Conservation (phyloP, 2,113 vertebrate genomes). For the Brachirus orientalis region DNA sequence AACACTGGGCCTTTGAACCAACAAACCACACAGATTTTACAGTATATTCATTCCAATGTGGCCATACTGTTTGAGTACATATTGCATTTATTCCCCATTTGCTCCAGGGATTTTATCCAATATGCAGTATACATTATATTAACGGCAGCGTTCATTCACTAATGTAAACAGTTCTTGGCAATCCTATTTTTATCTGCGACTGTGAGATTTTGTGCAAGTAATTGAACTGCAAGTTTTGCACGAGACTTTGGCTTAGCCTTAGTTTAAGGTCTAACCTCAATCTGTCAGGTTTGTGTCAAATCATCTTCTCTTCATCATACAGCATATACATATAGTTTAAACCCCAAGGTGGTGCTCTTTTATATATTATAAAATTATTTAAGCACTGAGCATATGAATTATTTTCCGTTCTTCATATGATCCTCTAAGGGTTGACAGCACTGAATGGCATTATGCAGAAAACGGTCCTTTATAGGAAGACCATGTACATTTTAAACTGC, state of each 20-base stretch:
- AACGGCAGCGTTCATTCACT: conserved; percentile 7
- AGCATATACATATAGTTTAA: conserved; percentile 30
- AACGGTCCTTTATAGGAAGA: background rate
- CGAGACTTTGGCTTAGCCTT: conserved; percentile 14
- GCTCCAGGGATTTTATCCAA: conserved; percentile 41
- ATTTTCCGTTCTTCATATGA: conserved; percentile 41
- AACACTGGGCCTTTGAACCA: conserved; percentile 40
- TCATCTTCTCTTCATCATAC: conserved; percentile 30
- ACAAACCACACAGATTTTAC: conserved; percentile 19
- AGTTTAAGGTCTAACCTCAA: conserved; percentile 53
- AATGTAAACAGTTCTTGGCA: conserved; percentile 40
- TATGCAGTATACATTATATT: conserved; percentile 33
- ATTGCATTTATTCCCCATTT: conserved; percentile 28
- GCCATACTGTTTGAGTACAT: conserved; percentile 31
- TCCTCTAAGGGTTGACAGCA: too few species aligned
- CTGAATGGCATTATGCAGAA: background rate
- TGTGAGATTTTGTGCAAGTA: conserved; percentile 19
- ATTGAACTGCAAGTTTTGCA: conserved; percentile 39
- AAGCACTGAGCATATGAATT: conserved; percentile 45
- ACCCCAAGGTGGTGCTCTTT: conserved; percentile 35
- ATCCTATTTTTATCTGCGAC: conserved; percentile 47
- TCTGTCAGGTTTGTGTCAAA: conserved; percentile 56
- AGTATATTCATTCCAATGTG: conserved; percentile 40
- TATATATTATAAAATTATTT: conserved; percentile 47
- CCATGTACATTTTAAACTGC: background rate